Base-by-base conservation (phyloP, 2,113 vertebrate genomes). In the Herpetotheres cachinnans region DNA sequence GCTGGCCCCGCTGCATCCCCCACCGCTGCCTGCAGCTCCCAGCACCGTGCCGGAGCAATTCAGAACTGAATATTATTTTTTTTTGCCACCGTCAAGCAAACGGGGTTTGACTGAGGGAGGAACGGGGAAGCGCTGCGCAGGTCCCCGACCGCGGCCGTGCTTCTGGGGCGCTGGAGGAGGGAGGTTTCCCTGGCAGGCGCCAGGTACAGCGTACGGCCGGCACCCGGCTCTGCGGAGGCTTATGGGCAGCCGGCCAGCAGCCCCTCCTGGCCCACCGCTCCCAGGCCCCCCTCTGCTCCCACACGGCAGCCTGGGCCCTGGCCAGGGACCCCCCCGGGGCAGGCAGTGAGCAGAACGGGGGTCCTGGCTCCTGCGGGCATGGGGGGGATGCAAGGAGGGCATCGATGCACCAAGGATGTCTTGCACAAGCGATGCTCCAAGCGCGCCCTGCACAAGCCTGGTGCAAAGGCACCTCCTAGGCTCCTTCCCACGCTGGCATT, bases 321-420 rank as follows among this genome's bases (percentile, higher is more conserved):
- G 34, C 8, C 16, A 13, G 66, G 24, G 24, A 50, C 16, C 8
- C 61, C 30, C 42, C 2, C 2, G 1, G 21, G 73, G 24, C 38
- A 11, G 66, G 30, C 47, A 71, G 40, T 2, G n/a, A 36, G 17
- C 1, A 0, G 27, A 38, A 25, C 0, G 0, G 22, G 65, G 38
- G 3, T 65, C 40, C 32, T 0, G 0, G 16, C 12, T 38, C 29
- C 65, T 30, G 34, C 4, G 2, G 40, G 38, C 2, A 0, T 2
- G 21, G 24, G 36, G 30, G 30, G n/a, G 22, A 7, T 6, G 6
- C 32, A 6, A 44, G 32, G 77, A 80, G 52, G 42, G 26, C 38
- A 6, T 10, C 13, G 4, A 21, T 19, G 55, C 49, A 12, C 59
- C 15, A 1, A 54, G 58, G 20, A 11, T 2, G 3, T 11, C 55